phyloP scores from a whole-genome alignment of 2,797 vertebrate species.

The Ibycter americanus region DNA sequence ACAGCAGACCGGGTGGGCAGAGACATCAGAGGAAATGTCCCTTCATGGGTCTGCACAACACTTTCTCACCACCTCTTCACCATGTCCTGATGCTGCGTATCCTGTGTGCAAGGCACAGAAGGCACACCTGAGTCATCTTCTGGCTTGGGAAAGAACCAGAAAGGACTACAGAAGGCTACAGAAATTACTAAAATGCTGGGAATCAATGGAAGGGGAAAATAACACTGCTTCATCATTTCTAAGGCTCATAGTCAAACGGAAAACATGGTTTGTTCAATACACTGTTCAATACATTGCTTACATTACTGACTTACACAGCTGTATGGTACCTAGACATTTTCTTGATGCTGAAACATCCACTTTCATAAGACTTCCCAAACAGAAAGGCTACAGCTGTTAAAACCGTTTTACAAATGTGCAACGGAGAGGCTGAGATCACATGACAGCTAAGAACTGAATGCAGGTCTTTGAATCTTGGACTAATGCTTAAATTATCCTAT shows the following conservation, averaged over 20 bases:
- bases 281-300: background rate
- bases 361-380: background rate
- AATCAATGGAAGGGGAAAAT: background rate
- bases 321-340: background rate
- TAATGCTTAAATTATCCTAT: background rate
- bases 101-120: background rate
- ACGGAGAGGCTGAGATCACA: background rate
- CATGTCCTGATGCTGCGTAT: background rate
- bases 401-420: background rate
- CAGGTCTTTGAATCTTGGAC: background rate
- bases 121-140: background rate
- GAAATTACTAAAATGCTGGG: background rate
- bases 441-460: background rate
- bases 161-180: background rate
- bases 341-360: background rate
- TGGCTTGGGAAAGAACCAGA: background rate
- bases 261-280: background rate
- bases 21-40: background rate
- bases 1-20: accelerated
- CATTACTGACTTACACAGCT: background rate
- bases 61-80: background rate
- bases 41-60: background rate
- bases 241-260: background rate
- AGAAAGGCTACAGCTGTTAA: background rate
- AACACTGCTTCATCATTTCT: background rate